These are phyloP conservation scores for Paralichthys olivaceus DNA, from an alignment of 2,113 vertebrate species.

Conservation along the genomic window DNA sequence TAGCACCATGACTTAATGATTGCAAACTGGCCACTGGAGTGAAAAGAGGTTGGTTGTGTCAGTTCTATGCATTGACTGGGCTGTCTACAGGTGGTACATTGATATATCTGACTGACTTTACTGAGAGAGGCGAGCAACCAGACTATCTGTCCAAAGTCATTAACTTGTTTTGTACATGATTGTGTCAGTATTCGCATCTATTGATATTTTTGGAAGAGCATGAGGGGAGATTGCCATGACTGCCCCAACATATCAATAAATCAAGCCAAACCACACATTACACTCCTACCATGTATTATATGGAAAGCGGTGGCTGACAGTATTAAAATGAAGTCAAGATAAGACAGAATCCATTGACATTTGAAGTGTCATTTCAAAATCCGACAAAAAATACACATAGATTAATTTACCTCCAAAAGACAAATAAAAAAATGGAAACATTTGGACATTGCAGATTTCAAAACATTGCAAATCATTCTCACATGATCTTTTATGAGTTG, in stretches of 20 bases:
- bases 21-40: slow-evolving; percentile 3
- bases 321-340: background rate
- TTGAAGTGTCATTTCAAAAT: too few species aligned
- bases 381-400: too few species aligned
- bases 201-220: slow-evolving; percentile 62
- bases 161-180: slow-evolving; percentile 64
- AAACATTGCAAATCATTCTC: too few species aligned
- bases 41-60: slow-evolving; percentile 12
- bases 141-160: slow-evolving; percentile 73
- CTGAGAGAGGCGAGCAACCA: slow-evolving; percentile 49
- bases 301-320: background rate
- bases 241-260: background rate
- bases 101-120: slow-evolving; percentile 73
- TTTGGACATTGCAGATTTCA: too few species aligned
- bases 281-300: background rate
- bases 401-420: too few species aligned
- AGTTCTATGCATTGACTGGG: slow-evolving; percentile 45
- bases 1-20: background rate
- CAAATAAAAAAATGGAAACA: too few species aligned
- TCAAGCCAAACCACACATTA: background rate
- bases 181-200: slow-evolving; percentile 53
- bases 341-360: too few species aligned
- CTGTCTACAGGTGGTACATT: slow-evolving; percentile 67
- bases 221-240: background rate
- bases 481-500: too few species aligned